A percentile compares a stretch with the other conserved stretches of the same genome.
Conservation (phyloP, 1,140 invertebrate species). For the Zaprionus capensis region DNA sequence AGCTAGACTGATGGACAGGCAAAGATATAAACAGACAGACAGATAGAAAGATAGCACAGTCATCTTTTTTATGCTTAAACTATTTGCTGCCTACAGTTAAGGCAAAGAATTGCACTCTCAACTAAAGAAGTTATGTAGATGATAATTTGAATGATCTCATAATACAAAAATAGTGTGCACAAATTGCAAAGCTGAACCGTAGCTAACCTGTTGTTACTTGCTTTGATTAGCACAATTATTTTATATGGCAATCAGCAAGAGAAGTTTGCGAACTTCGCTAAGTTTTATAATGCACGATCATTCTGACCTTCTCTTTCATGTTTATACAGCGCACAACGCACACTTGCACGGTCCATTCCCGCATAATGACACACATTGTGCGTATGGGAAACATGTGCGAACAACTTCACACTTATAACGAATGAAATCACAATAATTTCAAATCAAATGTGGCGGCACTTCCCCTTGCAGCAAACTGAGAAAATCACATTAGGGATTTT, state of each 20-base stretch:
- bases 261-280: neutral
- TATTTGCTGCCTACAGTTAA: neutral
- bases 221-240: neutral
- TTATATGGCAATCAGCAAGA: neutral
- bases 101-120: no score
- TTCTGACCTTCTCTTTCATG: neutral
- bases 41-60: no score
- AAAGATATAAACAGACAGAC: no score
- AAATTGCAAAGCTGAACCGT: no score
- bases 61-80: neutral
- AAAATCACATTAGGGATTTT: conserved; percentile 50
- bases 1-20: no score
- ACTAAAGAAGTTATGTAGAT: no score
- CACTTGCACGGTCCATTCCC: neutral
- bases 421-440: conserved; percentile 49
- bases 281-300: neutral
- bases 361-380: neutral
- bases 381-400: neutral
- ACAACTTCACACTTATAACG: conserved; percentile 21
- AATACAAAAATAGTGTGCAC: no score
- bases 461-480: neutral
- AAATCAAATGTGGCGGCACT: conserved; percentile 36
- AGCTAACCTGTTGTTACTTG: no score
- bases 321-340: neutral
- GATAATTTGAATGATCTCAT: no score